Conservation (phyloP, 2,888 invertebrate genomes). For the Lepidochitona cinerea region DNA sequence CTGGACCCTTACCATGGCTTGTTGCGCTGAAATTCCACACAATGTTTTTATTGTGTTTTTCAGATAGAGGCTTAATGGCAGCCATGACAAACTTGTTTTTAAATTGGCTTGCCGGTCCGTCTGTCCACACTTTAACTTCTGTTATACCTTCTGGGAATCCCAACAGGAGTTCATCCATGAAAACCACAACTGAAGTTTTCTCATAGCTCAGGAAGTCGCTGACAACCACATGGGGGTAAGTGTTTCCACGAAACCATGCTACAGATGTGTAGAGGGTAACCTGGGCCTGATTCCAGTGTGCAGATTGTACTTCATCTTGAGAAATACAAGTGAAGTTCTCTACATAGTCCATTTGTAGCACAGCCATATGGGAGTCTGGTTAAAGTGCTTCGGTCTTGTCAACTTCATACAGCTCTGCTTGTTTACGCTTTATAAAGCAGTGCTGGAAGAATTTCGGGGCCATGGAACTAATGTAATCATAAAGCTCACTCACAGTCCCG, state of each 20-base stretch:
- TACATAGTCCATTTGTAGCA: conserved; percentile 10
- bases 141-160: neutral
- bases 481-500: neutral
- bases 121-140: neutral
- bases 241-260: neutral
- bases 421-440: neutral
- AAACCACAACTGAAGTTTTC: conserved; percentile 5
- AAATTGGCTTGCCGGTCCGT: conserved; percentile 10
- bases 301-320: conserved; percentile 12
- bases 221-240: neutral
- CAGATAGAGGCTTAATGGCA: neutral
- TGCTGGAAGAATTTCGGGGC: neutral
- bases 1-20: conserved; percentile 9
- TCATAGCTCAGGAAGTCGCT: neutral
- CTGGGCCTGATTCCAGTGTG: conserved; percentile 8
- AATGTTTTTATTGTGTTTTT: neutral
- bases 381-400: neutral
- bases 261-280: conserved; percentile 7
- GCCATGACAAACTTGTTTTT: conserved; percentile 10
- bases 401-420: neutral
- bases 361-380: conserved; percentile 3
- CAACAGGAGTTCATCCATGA: too few relatives aligned
- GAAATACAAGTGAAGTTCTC: neutral
- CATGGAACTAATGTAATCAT: neutral
- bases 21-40: conserved; percentile 14